Percentiles rank a stretch among this genome's conserved stretches.
These are phyloP conservation scores for Tenthredo amoena DNA, from an alignment of 2,888 invertebrate genomes.

Conservation along the genomic window DNA sequence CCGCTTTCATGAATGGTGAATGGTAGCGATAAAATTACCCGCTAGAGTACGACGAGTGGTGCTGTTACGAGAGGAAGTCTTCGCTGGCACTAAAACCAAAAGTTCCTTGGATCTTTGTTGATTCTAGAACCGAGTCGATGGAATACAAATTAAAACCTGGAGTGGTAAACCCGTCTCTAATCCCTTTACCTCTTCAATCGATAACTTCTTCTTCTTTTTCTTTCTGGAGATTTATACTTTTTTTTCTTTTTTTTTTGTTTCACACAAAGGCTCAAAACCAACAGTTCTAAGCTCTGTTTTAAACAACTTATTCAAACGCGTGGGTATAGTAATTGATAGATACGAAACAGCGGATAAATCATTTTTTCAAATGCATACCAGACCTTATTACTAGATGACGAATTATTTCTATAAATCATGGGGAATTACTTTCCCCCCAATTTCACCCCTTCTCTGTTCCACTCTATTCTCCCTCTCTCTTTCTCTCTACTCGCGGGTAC, in stretches of 20 bases:
- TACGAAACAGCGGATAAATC: neutral
- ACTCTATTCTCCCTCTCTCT: neutral
- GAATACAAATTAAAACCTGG: constrained; percentile 36
- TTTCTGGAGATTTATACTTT: neutral
- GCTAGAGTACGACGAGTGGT: neutral
- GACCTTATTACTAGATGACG: constrained; percentile 61
- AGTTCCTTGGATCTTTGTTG: constrained; percentile 45
- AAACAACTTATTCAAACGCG: neutral
- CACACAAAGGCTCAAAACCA: neutral
- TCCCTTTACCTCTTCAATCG: constrained; percentile 15
- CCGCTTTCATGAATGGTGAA: constrained; percentile 42
- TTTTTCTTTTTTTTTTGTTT: neutral
- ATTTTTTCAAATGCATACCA: neutral
- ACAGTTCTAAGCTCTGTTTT: neutral
- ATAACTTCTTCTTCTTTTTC: neutral
- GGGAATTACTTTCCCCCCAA: constrained; percentile 61
- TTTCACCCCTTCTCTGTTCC: constrained; percentile 25
- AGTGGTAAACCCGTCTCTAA: constrained; percentile 5
- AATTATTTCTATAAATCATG: constrained; percentile 67
- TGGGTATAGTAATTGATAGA: neutral
- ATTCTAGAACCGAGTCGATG: constrained; percentile 40
- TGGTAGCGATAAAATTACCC: constrained; percentile 48
- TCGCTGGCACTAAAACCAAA: constrained; percentile 13
- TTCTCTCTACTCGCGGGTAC: constrained; percentile 52
- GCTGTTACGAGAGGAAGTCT: constrained; percentile 39